Base-by-base conservation (phyloP, 2,797 vertebrate genomes). In the Phataginus tricuspis region DNA sequence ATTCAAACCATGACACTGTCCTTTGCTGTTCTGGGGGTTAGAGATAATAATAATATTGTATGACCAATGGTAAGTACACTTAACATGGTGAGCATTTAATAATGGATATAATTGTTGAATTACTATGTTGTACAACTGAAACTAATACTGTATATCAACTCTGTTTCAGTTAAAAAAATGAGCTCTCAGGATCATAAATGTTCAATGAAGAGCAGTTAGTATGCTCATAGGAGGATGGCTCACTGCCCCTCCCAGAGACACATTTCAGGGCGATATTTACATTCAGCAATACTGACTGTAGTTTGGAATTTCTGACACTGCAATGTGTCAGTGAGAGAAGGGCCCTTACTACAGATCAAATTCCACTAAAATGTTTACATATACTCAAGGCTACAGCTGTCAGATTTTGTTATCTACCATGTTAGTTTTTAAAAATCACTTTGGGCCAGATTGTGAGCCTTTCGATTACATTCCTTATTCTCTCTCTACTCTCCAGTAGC, bases 351-450 rank as follows among this genome's bases (percentile, higher is more conserved):
- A n/a, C 5, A 79, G 64, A 63, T 59, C 51, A 86, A 64, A 86
- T 79, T 87, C 49, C 64, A 86, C 66, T 13, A 90, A 90, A 87
- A 90, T 55, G 59, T 85, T 94, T 95, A 72, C 15, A 34, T 83
- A 80, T 21, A 61, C 55, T 71, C 31, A 69, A 84, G 39, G 55
- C 57, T 37, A 83, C 68, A n/a, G 23, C 51, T 91, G 57, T 90
- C 74, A 84, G 57, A 71, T 90, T 91, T 79, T 45, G 74, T 91
- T 91, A 93, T 66, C 80, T 75, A 71, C 77, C 19, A 7, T 11
- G 15, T 63, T 92, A 66, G 23, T 84, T 92, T 96, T 94, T 68
- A 77, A 74, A 93, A 72, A 68, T 51, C 51, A 9, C 25, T 39
- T 84, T 82, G 68, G 42, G 63, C 63, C 25, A 87, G 51, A 88